Conservation (phyloP, 2,797 vertebrate genomes). For the Brotula barbata region DNA sequence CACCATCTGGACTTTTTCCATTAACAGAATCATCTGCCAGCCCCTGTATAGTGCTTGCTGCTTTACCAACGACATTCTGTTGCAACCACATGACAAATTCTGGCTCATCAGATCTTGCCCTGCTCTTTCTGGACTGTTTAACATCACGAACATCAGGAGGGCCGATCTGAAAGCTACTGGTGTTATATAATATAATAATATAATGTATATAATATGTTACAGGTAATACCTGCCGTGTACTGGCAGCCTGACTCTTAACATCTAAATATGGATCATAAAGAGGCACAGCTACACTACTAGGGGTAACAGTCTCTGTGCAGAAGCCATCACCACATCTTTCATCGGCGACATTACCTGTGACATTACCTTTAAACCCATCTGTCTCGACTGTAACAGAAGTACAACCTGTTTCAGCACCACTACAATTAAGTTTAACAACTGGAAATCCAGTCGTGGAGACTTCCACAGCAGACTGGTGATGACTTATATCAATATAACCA, state of each 20-base stretch:
- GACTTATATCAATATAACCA: not conserved
- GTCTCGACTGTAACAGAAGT: no score
- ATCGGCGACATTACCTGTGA: no score
- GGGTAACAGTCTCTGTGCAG: not conserved
- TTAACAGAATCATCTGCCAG: not conserved
- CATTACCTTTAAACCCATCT: no score
- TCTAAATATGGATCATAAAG: not conserved
- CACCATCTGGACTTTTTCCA: slow-evolving; percentile 3
- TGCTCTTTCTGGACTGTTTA: not conserved
- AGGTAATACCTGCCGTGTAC: not conserved
- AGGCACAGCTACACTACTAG: not conserved
- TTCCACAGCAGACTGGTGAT: not conserved
- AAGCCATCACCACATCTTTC: no score
- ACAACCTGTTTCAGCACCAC: slow-evolving; percentile 2
- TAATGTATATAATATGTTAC: not conserved
- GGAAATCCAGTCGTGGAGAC: slow-evolving; percentile 1
- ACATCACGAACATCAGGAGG: not conserved
- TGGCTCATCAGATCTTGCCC: not conserved
- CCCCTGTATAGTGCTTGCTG: not conserved
- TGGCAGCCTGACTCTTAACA: not conserved
- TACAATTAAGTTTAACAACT: not conserved
- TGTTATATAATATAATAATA: no score
- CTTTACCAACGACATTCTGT: not conserved
- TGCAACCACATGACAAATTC: not conserved
- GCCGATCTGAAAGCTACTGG: not conserved